Conservation (phyloP, 2,113 vertebrate species). For the Labeo catla region DNA sequence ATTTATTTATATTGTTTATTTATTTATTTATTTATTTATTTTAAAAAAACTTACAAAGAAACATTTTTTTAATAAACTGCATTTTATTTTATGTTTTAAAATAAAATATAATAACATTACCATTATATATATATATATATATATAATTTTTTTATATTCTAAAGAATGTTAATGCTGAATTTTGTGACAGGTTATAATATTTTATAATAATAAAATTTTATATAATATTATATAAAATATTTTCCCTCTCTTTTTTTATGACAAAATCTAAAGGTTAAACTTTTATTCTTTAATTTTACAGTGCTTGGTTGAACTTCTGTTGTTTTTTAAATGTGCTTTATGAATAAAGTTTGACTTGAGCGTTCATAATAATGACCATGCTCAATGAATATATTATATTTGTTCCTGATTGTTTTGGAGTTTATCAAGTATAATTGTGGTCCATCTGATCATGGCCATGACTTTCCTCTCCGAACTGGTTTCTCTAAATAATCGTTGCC, state of each 20-base stretch:
- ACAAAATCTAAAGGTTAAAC: neutral
- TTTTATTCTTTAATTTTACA: neutral
- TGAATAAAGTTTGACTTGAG: neutral
- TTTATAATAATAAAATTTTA: no score
- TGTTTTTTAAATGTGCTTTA: neutral
- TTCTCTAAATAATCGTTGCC: constrained; percentile 16
- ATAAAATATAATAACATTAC: no score
- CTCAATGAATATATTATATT: neutral
- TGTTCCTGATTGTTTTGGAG: neutral
- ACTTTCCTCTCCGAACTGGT: constrained; percentile 27
- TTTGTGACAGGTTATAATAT: neutral
- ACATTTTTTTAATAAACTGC: no score
- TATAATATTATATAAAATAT: no score
- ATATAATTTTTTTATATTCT: no score
- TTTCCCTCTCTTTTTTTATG: no score
- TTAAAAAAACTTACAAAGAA: no score
- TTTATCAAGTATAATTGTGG: neutral
- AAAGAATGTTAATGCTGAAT: no score
- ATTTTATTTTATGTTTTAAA: no score
- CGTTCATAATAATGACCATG: neutral
- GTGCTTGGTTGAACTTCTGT: neutral
- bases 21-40: no score
- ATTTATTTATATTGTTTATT: no score
- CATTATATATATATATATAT: no score
- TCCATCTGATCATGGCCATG: neutral